These are phyloP conservation scores for Anas platyrhynchos DNA, from an alignment of 2,113 vertebrate species.

Conservation along the genomic window DNA sequence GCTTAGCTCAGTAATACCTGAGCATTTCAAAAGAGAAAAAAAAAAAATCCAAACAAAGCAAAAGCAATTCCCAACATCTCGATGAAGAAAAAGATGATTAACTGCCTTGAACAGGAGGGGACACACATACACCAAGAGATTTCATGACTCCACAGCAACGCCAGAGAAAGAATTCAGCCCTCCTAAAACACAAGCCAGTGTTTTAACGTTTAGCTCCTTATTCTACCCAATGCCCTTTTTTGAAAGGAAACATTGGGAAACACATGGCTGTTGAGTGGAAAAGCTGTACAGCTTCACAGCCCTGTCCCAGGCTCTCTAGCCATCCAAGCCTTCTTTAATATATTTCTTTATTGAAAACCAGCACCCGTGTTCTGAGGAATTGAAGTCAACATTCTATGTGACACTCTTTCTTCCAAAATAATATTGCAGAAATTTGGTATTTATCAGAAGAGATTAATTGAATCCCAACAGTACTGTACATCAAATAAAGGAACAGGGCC, in stretches of 20 bases:
- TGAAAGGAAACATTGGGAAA: neutral
- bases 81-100: neutral
- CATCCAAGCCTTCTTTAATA: neutral
- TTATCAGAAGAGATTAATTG: conserved; percentile 71
- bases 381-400: neutral
- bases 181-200: neutral
- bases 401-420: neutral
- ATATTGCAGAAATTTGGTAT: conserved; percentile 35
- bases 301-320: neutral
- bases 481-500: conserved; percentile 70
- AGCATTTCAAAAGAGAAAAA: neutral
- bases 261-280: neutral
- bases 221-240: neutral
- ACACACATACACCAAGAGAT: neutral
- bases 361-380: neutral
- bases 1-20: neutral
- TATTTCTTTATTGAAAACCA: neutral
- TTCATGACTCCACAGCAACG: neutral
- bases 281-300: neutral
- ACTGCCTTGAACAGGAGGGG: neutral
- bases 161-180: neutral
- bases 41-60: neutral
- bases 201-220: neutral
- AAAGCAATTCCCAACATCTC: neutral
- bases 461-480: conserved; percentile 66